A percentile compares a stretch with the other conserved stretches of the same genome.
phyloP scores from a whole-genome alignment of 2,113 vertebrate species.

The Elephantulus edwardii region DNA sequence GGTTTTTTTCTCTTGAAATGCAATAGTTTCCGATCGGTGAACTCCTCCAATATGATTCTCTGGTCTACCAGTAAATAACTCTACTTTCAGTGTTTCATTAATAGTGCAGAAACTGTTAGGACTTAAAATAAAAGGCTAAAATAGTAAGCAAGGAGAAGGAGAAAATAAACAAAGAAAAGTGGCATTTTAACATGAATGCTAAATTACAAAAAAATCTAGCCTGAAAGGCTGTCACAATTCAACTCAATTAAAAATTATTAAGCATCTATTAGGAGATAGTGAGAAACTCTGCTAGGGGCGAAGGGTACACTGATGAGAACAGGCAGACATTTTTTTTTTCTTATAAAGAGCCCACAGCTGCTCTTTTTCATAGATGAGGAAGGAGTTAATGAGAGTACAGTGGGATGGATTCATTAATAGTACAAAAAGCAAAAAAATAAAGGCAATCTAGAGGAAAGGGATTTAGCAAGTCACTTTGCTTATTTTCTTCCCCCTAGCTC shows the following conservation, averaged over 20 bases:
- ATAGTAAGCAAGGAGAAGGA: not conserved
- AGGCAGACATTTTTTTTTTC: not conserved
- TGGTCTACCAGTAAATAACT: not conserved
- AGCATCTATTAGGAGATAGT: not conserved
- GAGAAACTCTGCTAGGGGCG: not conserved
- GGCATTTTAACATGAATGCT: not conserved
- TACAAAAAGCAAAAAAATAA: not conserved
- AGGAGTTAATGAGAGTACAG: not conserved
- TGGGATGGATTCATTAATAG: accelerated
- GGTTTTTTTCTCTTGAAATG: not conserved
- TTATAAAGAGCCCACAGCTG: not conserved
- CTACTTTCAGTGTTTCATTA: not conserved
- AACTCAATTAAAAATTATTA: not conserved
- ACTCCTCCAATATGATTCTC: not conserved
- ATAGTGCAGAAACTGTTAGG: not conserved
- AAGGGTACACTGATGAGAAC: not conserved
- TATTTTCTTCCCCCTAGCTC: not conserved
- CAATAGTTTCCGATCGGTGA: not conserved
- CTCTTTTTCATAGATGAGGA: not conserved
- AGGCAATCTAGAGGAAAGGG: not conserved
- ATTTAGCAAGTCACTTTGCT: not conserved
- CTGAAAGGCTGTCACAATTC: not conserved
- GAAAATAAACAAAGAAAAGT: not conserved
- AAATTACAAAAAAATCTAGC: not conserved
- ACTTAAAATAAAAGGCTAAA: not conserved